Conservation (phyloP, 2,797 vertebrate species). For the Lycodopsis pacificus region DNA sequence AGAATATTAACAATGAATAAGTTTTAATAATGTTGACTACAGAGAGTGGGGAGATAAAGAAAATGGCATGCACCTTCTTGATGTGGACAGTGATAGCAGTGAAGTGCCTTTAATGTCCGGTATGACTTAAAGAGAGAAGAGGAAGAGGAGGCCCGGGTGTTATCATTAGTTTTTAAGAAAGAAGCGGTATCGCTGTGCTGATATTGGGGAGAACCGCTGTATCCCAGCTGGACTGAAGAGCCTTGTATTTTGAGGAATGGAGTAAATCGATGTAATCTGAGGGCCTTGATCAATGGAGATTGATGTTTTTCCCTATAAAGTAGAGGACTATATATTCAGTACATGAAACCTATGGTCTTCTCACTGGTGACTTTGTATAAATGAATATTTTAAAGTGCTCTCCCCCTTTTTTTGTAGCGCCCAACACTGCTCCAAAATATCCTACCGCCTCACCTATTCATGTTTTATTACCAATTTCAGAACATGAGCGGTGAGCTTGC, state of each 20-base stretch:
- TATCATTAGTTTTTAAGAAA: constrained; percentile 38
- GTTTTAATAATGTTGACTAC: constrained; percentile 59
- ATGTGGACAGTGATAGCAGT: constrained; percentile 71
- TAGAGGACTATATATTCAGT: constrained; percentile 35
- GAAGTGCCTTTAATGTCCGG: constrained; percentile 84
- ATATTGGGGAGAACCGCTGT: constrained; percentile 59
- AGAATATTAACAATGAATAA: constrained; percentile 50
- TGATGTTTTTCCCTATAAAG: constrained; percentile 32
- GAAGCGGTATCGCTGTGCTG: constrained; percentile 61
- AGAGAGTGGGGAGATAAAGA: constrained; percentile 25
- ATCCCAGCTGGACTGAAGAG: constrained; percentile 85
- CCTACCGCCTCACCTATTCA: constrained; percentile 33
- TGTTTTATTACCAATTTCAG: constrained; percentile 15
- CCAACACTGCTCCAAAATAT: neutral
- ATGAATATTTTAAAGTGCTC: constrained; percentile 34
- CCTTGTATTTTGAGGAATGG: constrained; percentile 66
- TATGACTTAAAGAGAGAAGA: constrained; percentile 52
- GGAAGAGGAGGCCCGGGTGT: constrained; percentile 38
- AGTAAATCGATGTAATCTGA: constrained; percentile 31
- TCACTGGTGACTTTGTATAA: constrained; percentile 41
- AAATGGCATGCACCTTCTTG: constrained; percentile 63
- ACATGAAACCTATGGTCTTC: constrained; percentile 37
- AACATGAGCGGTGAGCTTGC: constrained; percentile 25
- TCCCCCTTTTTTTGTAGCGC: constrained; percentile 15
- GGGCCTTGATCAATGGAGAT: constrained; percentile 42